Evolutionary conservation across 2,113 vertebrate genomes (phyloP).

Genomic region (Anser cygnoides): DNA sequence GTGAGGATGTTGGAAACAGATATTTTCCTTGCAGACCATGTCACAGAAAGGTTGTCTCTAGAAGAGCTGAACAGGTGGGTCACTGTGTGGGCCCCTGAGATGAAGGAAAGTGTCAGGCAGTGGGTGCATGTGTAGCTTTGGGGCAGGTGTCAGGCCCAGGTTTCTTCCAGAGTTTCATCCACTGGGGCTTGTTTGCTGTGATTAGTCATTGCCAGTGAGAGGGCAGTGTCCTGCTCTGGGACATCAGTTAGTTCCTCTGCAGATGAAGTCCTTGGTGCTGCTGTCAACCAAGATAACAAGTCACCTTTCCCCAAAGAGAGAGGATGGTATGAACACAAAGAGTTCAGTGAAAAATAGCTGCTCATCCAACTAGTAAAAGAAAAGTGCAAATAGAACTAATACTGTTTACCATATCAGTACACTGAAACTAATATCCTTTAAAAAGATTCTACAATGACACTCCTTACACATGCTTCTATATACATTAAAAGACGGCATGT

Average conservation of each 20-base stretch:
- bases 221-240: neutral
- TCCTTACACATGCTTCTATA: neutral
- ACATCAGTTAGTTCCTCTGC: neutral
- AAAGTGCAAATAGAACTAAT: neutral
- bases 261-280: neutral
- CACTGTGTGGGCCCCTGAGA: neutral
- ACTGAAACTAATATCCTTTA: neutral
- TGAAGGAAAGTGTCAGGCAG: no score
- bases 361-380: neutral
- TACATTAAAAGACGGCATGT: neutral
- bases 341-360: neutral
- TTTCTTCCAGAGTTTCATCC: neutral
- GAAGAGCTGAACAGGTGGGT: neutral
- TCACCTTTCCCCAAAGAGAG: neutral
- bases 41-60: neutral
- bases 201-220: neutral
- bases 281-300: neutral
- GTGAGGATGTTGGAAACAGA: no score
- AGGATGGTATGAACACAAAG: neutral
- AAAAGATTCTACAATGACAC: neutral
- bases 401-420: neutral
- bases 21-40: neutral
- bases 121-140: neutral
- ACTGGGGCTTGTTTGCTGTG: accelerated
- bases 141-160: neutral